Evolutionary conservation across 2,888 invertebrate species (phyloP), one percentile per base, ranked within the genome.

Genomic region (Drosophila macrothrix): DNA sequence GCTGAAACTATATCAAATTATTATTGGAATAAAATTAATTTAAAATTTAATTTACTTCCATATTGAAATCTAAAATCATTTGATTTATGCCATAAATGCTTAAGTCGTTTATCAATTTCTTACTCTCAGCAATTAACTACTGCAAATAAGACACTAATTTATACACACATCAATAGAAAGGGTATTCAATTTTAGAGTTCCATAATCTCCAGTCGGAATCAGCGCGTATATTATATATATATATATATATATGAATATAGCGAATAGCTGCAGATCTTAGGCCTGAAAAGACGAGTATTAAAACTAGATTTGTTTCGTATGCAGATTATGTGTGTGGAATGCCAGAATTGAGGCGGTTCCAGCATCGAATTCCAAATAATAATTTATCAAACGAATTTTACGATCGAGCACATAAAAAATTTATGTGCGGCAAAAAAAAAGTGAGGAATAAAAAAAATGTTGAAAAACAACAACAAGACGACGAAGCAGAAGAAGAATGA

Each of bases 311-410:
- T 31, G 22, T 41, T 46, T 41, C 52, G 35, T 61, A 69, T 65
- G 70, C 69, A 61, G 69, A 80, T 68, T 72, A 64, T 64, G 52
- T 54, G 66, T 66, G 60, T 71, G 66, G 67, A 71, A 71, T 80
- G 65, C 55, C 66, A 49, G 58, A 35, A n/a, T 41, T 50, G 43
- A 28, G 31, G 58, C 65, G 70, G 81, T 58, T 69, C 54, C 54
- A 61, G 62, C 67, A 55, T 52, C 69, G 59, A 76, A 80, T 80
- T 76, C 77, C 83, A 79, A 86, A 91, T 86, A 84, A 91, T 82
- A 91, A 91, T 92, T 91, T 91, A 92, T 92, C 92, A 91, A 88
- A 84, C 82, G 75, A 74, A 80, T 90, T 84, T 91, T 83, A 91
- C 85, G 91, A 88, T 77, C 76, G 73, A 74, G 52, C 75, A 64